Percentiles rank a stretch among this genome's conserved stretches.
phyloP scores from a whole-genome alignment of 2,888 invertebrate genomes.

The Tetranychus piercei region DNA sequence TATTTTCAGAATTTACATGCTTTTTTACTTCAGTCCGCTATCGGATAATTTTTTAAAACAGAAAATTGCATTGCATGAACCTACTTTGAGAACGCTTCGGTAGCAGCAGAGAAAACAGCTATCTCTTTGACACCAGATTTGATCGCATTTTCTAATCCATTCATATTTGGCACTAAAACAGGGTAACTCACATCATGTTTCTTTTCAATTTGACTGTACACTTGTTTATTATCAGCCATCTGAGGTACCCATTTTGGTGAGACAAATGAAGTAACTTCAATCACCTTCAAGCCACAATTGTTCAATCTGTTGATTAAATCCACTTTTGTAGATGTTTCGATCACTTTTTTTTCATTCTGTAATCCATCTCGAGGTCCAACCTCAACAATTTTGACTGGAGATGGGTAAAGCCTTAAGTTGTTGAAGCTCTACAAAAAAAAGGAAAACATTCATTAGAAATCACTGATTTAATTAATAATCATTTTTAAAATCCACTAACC shows the following conservation, averaged over 20 bases:
- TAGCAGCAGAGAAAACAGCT: conserved; percentile 85
- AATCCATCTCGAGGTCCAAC: conserved; percentile 95
- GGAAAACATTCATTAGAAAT: background rate
- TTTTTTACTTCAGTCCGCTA: too few species aligned
- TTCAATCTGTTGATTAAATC: conserved; percentile 72
- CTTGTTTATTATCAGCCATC: conserved; percentile 72
- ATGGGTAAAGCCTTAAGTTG: conserved; percentile 20
- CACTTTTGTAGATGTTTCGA: conserved; percentile 53
- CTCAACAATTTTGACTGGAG: conserved; percentile 64
- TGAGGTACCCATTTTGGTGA: conserved; percentile 98
- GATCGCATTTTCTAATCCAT: conserved; percentile 36
- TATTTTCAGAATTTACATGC: background rate
- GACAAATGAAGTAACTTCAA: conserved; percentile 81
- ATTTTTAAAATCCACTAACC: too few species aligned
- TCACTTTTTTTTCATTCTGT: conserved; percentile 61
- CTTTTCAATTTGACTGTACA: conserved; percentile 50
- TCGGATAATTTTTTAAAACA: background rate
- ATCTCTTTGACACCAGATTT: conserved; percentile 61
- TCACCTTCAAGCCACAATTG: conserved; percentile 58
- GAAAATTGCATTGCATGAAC: background rate
- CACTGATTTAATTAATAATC: too few species aligned
- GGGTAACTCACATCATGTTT: conserved; percentile 57
- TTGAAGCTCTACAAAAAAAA: background rate
- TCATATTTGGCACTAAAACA: conserved; percentile 77
- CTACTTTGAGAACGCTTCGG: conserved; percentile 42